These are phyloP conservation scores for Caenorhabditis sinica DNA, from an alignment of 2,888 invertebrate species.

Conservation along the genomic window DNA sequence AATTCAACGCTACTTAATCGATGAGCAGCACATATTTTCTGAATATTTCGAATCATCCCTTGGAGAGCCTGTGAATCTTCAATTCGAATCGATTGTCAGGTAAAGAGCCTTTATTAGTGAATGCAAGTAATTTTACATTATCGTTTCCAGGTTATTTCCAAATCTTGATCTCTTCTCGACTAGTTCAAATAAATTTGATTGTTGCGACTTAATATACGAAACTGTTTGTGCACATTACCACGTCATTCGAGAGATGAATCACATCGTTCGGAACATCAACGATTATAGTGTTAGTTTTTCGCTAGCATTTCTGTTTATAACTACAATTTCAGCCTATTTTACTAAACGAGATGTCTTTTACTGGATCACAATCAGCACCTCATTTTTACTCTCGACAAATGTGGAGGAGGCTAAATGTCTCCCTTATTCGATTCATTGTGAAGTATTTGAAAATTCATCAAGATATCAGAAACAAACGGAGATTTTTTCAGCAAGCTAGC, in stretches of 20 bases:
- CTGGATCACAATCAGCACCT: constrained; percentile 51
- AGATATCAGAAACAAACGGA: neutral
- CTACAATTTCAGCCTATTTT: constrained; percentile 46
- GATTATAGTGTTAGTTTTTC: constrained; percentile 51
- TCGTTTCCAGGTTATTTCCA: constrained; percentile 5
- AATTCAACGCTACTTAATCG: constrained; percentile 48
- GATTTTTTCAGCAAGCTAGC: constrained; percentile 47
- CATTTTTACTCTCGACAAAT: constrained; percentile 41
- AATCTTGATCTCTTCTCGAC: neutral
- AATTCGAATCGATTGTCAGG: constrained; percentile 31
- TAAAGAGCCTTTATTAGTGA: neutral
- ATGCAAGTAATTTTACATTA: neutral
- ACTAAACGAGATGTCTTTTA: constrained; percentile 57
- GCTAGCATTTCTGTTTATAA: neutral
- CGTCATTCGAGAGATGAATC: constrained; percentile 46
- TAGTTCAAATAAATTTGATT: neutral
- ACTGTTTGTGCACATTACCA: constrained; percentile 52
- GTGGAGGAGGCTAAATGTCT: constrained; percentile 61
- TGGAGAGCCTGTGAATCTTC: neutral
- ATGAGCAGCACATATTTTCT: constrained; percentile 43
- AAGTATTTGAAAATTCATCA: constrained; percentile 29
- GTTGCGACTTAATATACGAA: constrained; percentile 47
- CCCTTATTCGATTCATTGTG: constrained; percentile 53
- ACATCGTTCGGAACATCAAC: constrained; percentile 40
- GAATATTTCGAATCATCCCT: constrained; percentile 45